phyloP scores from a whole-genome alignment of 2,113 vertebrate species.

The Cettia cetti region DNA sequence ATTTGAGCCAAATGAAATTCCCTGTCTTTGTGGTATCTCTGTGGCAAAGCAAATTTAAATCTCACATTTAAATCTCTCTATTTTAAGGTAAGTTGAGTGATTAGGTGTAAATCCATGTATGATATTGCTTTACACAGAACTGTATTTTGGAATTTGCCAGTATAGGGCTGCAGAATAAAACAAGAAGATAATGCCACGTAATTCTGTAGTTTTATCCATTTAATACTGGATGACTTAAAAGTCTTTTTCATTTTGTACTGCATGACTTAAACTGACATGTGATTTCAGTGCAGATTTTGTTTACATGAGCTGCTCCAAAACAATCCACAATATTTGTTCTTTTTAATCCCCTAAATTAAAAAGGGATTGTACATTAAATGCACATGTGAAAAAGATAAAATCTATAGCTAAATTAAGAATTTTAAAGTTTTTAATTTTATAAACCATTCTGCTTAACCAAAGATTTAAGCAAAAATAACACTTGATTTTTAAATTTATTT shows the following conservation, averaged over 20 bases:
- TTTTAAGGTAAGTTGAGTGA: background rate
- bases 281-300: background rate
- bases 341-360: background rate
- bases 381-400: background rate
- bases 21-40: background rate
- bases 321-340: background rate
- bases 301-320: background rate
- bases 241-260: background rate
- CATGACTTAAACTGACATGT: accelerated
- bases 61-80: background rate
- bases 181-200: background rate
- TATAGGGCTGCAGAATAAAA: background rate
- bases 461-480: background rate
- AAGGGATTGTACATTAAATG: background rate
- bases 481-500: background rate
- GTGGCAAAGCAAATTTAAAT: background rate
- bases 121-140: background rate
- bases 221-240: background rate
- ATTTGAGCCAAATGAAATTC: background rate
- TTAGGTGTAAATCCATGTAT: background rate
- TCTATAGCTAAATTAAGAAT: background rate
- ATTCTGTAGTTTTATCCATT: background rate
- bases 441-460: background rate
- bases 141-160: background rate
- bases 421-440: background rate